A percentile compares a stretch with the other conserved stretches of the same genome.
Conservation (phyloP, 2,888 invertebrate genomes). For the Amblyjoppa proteus region DNA sequence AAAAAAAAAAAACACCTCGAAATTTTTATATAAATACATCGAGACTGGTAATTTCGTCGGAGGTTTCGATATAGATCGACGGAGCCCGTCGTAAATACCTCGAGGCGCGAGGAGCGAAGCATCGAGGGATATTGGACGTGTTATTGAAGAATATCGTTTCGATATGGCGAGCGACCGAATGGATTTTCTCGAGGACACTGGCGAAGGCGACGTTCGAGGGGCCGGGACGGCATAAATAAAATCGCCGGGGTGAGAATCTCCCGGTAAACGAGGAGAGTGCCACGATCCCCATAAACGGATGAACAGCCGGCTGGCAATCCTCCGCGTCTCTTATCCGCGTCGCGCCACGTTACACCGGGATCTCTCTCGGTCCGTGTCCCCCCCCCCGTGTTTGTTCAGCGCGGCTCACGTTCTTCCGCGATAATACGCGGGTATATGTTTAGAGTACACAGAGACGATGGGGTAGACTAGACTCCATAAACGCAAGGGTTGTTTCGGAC, state of each 20-base stretch:
- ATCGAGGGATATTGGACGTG: slow-evolving; percentile 28
- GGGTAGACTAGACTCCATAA: slow-evolving; percentile 56
- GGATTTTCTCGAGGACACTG: slow-evolving; percentile 52
- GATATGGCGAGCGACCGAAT: slow-evolving; percentile 44
- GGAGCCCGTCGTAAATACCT: slow-evolving; percentile 9
- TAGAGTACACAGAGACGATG: slow-evolving; percentile 26
- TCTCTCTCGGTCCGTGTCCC: slow-evolving; percentile 47
- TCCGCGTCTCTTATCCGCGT: slow-evolving; percentile 49
- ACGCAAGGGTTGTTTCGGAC: slow-evolving; percentile 52
- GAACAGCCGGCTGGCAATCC: slow-evolving; percentile 40
- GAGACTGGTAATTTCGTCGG: slow-evolving; percentile 8
- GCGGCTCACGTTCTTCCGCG: slow-evolving; percentile 62
- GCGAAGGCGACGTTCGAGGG: slow-evolving; percentile 34
- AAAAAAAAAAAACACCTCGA: not conserved
- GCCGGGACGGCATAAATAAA: slow-evolving; percentile 31
- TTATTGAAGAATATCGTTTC: slow-evolving; percentile 57
- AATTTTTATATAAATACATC: slow-evolving; percentile 15
- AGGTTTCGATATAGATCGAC: slow-evolving; percentile 11
- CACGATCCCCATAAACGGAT: slow-evolving; percentile 61
- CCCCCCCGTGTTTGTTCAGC: slow-evolving; percentile 70
- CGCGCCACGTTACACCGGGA: slow-evolving; percentile 48
- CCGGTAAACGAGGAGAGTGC: slow-evolving; percentile 54
- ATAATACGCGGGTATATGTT: slow-evolving; percentile 67
- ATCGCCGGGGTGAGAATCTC: slow-evolving; percentile 44
- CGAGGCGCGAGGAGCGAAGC: slow-evolving; percentile 20